phyloP scores from a whole-genome alignment of 2,797 vertebrate genomes.

The Cichlasoma orientale region DNA sequence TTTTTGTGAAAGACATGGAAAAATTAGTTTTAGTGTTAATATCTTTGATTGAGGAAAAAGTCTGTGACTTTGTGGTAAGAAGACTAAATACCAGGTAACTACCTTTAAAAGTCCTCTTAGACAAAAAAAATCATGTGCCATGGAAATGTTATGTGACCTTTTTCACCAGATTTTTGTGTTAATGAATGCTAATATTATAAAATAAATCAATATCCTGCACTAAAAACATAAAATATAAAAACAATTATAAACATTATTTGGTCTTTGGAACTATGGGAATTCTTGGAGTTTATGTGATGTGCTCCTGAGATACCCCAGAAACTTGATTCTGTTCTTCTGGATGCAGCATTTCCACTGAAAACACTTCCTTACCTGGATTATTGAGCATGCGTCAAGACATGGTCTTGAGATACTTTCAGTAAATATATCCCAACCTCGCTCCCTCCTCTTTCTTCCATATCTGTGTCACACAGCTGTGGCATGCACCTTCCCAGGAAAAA shows the following conservation, averaged over 20 bases:
- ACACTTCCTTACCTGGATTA: background rate
- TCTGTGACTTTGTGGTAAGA: background rate
- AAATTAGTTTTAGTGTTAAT: background rate
- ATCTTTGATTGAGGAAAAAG: too few species aligned
- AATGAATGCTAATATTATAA: background rate
- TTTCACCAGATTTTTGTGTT: background rate
- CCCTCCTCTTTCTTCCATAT: slow-evolving; percentile 1
- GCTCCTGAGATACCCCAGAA: background rate
- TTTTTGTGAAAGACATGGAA: background rate
- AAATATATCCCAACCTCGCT: background rate
- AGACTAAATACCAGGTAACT: background rate
- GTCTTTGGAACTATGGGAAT: background rate
- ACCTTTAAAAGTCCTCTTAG: background rate
- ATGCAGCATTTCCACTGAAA: background rate
- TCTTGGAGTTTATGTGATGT: background rate
- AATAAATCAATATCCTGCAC: background rate
- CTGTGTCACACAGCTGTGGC: slow-evolving; percentile 38
- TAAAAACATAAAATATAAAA: background rate
- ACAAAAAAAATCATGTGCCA: background rate
- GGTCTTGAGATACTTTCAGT: background rate
- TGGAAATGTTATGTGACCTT: background rate
- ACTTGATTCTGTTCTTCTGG: background rate
- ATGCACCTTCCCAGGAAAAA: slow-evolving; percentile 42
- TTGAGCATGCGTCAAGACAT: background rate
- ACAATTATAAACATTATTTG: background rate